phyloP scores from a whole-genome alignment of 2,888 invertebrate species.

The Diploptera punctata region DNA sequence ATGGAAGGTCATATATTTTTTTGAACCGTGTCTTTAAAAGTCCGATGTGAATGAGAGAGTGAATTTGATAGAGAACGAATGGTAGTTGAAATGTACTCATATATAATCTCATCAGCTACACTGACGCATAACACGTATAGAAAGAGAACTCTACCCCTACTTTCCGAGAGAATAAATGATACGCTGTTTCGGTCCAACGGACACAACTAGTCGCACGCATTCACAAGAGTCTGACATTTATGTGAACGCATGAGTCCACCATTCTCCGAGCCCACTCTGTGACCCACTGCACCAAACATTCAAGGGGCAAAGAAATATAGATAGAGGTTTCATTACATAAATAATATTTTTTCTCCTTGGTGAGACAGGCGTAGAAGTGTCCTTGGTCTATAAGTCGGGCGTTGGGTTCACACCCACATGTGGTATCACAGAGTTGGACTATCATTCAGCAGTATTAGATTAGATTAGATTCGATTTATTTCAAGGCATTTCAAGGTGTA shows the following conservation, averaged over 20 bases:
- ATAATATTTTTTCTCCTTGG: no score
- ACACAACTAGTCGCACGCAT: neutral
- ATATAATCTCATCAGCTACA: neutral
- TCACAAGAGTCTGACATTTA: neutral
- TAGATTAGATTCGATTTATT: no score
- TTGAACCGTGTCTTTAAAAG: neutral
- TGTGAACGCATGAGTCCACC: neutral
- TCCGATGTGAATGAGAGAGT: neutral
- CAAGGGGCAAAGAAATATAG: no score
- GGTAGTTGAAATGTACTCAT: neutral
- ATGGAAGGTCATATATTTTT: neutral
- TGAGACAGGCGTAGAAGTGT: no score
- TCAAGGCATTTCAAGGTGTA: no score
- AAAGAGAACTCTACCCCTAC: neutral
- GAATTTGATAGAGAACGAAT: neutral
- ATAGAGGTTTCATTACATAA: no score
- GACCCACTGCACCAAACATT: no score
- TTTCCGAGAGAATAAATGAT: neutral
- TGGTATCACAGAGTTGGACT: no score
- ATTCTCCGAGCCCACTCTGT: no score
- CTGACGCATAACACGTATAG: neutral
- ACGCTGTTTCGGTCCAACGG: conserved; percentile 3
- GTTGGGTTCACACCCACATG: no score
- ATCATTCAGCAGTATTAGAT: no score
- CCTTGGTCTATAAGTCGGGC: no score